These are phyloP conservation scores for Ibycter americanus DNA, from an alignment of 2,797 vertebrate species.

Conservation along the genomic window DNA sequence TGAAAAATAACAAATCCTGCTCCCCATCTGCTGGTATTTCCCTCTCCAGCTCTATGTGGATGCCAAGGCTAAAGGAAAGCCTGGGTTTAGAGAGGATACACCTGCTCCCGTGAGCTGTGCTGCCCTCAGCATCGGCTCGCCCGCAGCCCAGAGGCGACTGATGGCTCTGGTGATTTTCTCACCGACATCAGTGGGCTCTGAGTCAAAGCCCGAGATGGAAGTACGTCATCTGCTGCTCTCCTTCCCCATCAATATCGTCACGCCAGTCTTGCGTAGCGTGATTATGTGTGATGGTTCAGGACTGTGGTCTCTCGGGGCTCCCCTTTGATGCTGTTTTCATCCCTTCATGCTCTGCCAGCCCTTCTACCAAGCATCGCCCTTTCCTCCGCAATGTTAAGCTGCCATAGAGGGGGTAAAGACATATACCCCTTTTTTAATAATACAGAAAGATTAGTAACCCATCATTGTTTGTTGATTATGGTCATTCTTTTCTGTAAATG, in stretches of 20 bases:
- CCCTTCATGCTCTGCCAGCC: neutral
- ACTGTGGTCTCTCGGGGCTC: neutral
- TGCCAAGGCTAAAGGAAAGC: neutral
- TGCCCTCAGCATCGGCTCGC: neutral
- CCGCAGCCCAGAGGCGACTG: neutral
- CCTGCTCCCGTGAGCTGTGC: fast-evolving
- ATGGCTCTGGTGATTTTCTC: neutral
- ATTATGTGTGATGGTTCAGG: neutral
- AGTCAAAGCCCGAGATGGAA: neutral
- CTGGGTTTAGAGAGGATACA: neutral
- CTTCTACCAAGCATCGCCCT: neutral
- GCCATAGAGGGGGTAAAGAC: neutral
- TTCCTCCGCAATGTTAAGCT: neutral
- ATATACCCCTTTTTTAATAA: neutral
- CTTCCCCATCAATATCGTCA: neutral
- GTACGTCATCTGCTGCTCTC: neutral
- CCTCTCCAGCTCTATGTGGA: neutral
- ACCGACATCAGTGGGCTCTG: fast-evolving
- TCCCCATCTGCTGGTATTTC: neutral
- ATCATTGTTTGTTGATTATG: constrained; percentile 70
- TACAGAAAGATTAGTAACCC: constrained; percentile 61
- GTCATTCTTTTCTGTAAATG: constrained; percentile 76
- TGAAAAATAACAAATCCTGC: neutral
- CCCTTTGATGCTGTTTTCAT: neutral
- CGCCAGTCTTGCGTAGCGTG: neutral